Conservation (phyloP, 2,888 invertebrate species). For the Pheosia gnoma region DNA sequence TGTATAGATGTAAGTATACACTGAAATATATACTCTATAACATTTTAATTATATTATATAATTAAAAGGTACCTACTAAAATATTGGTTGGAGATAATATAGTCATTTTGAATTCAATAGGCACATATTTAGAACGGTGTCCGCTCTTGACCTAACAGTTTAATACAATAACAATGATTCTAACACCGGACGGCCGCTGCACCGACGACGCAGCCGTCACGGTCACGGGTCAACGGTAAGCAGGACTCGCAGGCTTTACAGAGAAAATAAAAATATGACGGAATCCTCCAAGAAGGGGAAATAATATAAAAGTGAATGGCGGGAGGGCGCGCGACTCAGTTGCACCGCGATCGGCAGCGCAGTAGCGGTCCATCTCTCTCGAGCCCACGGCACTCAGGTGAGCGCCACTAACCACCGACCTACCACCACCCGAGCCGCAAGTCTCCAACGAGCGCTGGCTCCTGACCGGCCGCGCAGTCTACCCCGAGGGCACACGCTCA, state of each 20-base stretch:
- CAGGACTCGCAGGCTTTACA: constrained; percentile 51
- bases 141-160: constrained; percentile 44
- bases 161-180: constrained; percentile 40
- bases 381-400: constrained; percentile 45
- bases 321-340: constrained; percentile 71
- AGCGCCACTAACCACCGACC: constrained; percentile 32
- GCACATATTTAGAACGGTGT: constrained; percentile 17
- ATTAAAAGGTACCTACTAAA: too few relatives aligned
- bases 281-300: constrained; percentile 65
- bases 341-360: constrained; percentile 58
- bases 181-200: constrained; percentile 39
- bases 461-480: constrained; percentile 37
- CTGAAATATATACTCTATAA: too few relatives aligned
- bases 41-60: too few relatives aligned
- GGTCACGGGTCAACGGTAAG: constrained; percentile 29
- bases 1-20: too few relatives aligned
- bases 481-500: constrained; percentile 29
- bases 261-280: constrained; percentile 55
- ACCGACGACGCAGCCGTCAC: constrained; percentile 42
- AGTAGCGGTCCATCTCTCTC: constrained; percentile 48
- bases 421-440: constrained; percentile 23
- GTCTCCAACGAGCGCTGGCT: constrained; percentile 40
- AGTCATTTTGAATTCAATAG: constrained; percentile 4
- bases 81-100: neutral
- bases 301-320: constrained; percentile 72